Evolutionary conservation across 2,797 vertebrate genomes (phyloP), one percentile per base, ranked within the genome.

Genomic region (Poecilia picta): DNA sequence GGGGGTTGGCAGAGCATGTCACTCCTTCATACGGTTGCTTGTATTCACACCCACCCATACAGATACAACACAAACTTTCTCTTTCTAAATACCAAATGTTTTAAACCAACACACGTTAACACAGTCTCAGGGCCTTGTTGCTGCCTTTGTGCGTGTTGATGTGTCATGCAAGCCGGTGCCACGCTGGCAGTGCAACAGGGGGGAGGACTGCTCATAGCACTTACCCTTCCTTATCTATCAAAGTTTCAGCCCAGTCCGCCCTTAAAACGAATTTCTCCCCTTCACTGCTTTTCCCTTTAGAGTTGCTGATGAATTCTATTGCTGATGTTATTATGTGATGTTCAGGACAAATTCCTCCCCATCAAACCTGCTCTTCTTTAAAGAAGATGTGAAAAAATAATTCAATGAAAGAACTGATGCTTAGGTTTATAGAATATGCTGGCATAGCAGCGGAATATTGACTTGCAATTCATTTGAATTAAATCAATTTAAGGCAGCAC

Each of bases 1-100:
- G 53, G 91, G 81, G 92, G 82, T 92, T 93, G 94, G 93, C 83
- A 90, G 95, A 94, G 92, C 95, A 94, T 95, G 94, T 95, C 94
- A 93, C 91, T 83, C 88, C 85, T 93, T 93, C 89, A 93, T 94
- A 95, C 93, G 89, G 90, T 85, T 93, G 90, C 91, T 84, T 81
- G 79, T 84, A 82, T 85, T 77, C 66, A 82, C 72, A 78, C 80
- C 74, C 57, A 59, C 72, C 74, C 77, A 25, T 72, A 72, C 76
- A 72, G 45, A 77, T 43, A 79, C 62, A 77, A 86, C 82, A 81
- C 87, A 84, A 79, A 57, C 77, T 45, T 33, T 45, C 55, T 57
- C 12, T 72, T n/a, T 86, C 79, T 85, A 74, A 85, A 84, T 85
- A 86, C 83, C 81, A 82, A 72, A 68, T 55, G 59, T 81, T 82